Evolutionary conservation across 2,888 invertebrate genomes (phyloP), one percentile per base, ranked within the genome.

Genomic region (Epirrita christyi): DNA sequence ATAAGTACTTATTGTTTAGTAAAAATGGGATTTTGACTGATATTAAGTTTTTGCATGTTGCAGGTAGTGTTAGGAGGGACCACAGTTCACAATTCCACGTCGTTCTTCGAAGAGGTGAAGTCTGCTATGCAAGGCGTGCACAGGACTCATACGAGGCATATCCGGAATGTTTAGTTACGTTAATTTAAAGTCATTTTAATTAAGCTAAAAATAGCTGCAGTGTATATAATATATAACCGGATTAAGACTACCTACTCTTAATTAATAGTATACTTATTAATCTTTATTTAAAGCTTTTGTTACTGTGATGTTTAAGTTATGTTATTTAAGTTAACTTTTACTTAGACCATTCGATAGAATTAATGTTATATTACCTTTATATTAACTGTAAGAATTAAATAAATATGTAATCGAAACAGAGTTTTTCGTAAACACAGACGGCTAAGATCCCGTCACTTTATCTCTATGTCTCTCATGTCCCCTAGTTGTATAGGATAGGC

Each of bases 1-100:
- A 32, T 9, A 32, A 9, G 32, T 32, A n/a, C n/a, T n/a, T n/a
- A 32, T 7, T 9, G 7, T 1, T 9, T 7, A 7, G 7, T 9
- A 2, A 32, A 32, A 32, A 9, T 9, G 5, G 9, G 9, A 2
- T 32, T 32, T 7, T 7, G 9, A 32, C 9, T 9, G 9, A 6
- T 29, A 29, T 29, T 8, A 1, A 10, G 1, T 36, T 29, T 34
- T 6, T 43, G 3, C 38, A 6, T 38, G 4, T 46, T 46, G 0
- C 47, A 59, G 54, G 41, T 98, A 13, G 93, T 98, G 54, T 86
- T 99, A 0, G 99, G 99, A 7, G 98, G 98, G n/a, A 98, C 98
- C 0, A 95, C 95, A 0, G 93, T 99, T 42, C 98, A 98, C 79
- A 99, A 98, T 82, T 96, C 97, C 0, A 83, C 94, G 13, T 95